These are phyloP conservation scores for Smithornis capensis DNA, from an alignment of 2,113 vertebrate genomes.

Conservation along the genomic window DNA sequence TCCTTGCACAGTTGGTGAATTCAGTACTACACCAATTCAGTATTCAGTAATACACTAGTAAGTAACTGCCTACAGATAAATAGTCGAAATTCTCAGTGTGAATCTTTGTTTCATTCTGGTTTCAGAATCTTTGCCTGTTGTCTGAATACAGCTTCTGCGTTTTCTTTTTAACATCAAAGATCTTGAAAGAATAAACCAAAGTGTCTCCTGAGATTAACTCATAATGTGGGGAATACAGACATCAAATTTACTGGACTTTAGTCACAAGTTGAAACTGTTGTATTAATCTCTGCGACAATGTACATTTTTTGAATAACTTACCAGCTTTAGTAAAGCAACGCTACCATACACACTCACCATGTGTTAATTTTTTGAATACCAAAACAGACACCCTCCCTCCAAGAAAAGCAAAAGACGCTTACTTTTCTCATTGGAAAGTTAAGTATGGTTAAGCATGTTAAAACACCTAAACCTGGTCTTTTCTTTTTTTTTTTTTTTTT, in stretches of 20 bases:
- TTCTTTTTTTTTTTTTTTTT: not conserved
- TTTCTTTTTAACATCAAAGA: not conserved
- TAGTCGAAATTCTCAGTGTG: not conserved
- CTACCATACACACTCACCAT: not conserved
- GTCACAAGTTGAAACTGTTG: slow-evolving; percentile 14
- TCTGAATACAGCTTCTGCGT: not conserved
- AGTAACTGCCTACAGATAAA: not conserved
- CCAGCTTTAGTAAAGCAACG: not conserved
- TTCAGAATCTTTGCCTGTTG: not conserved
- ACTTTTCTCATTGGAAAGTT: not conserved
- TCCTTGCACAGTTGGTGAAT: not conserved
- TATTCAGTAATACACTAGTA: not conserved
- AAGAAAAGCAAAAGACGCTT: not conserved
- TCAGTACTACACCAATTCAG: not conserved
- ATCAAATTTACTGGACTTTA: not conserved
- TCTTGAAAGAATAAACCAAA: not conserved
- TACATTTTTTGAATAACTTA: slow-evolving; percentile 48
- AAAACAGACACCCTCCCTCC: not conserved
- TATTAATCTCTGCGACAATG: not conserved
- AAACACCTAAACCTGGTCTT: not conserved
- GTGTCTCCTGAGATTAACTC: not conserved
- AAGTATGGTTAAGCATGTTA: not conserved
- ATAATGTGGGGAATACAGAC: not conserved
- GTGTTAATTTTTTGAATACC: slow-evolving; percentile 2
- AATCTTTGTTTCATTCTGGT: not conserved